These are phyloP conservation scores for Tachina lurida DNA, from an alignment of 2,888 invertebrate species.

Conservation along the genomic window DNA sequence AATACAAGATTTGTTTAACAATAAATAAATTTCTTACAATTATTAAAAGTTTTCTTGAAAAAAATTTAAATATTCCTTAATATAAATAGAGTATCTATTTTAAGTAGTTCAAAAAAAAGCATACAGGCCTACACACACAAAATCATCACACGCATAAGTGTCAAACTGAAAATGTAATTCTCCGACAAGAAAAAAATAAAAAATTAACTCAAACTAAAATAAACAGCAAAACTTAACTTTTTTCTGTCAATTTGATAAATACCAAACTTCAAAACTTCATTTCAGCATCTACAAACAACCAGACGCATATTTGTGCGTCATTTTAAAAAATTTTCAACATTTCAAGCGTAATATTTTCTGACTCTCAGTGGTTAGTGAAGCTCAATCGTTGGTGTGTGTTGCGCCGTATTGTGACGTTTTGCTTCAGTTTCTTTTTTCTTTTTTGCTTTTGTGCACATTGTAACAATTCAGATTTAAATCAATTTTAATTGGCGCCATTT, in stretches of 20 bases:
- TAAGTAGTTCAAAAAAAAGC: neutral
- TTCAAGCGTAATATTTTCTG: conserved; percentile 46
- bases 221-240: conserved; percentile 15
- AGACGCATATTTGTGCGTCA: conserved; percentile 24
- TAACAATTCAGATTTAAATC: conserved; percentile 70
- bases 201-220: neutral
- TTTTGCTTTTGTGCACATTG: conserved; percentile 50
- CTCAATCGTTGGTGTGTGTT: conserved; percentile 12
- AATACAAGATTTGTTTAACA: too few species aligned
- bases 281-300: neutral
- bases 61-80: too few species aligned
- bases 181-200: neutral
- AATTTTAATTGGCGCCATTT: conserved; percentile 74
- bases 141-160: conserved; percentile 10
- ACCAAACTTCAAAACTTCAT: neutral
- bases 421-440: neutral
- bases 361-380: conserved; percentile 30
- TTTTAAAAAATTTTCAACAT: conserved; percentile 61
- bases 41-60: too few species aligned
- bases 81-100: neutral
- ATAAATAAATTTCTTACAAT: too few species aligned
- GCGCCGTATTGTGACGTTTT: conserved; percentile 32
- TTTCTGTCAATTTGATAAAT: conserved; percentile 37
- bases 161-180: conserved; percentile 42
- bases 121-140: neutral